Evolutionary conservation across 1,140 invertebrate genomes (phyloP).

Genomic region (Pissodes strobi): DNA sequence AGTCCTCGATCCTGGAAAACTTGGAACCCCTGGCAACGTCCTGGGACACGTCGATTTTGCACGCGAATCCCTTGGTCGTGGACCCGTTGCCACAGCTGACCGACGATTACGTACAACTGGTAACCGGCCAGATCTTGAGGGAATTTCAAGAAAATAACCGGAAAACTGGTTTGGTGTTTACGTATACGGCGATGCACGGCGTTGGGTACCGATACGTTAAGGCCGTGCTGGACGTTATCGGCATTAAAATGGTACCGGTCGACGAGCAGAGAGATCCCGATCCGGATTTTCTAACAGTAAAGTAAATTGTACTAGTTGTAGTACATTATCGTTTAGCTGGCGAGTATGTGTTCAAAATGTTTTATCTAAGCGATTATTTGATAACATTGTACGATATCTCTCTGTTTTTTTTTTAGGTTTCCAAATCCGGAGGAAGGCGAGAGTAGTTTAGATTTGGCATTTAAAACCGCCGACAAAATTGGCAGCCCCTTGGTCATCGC

Average conservation of each 20-base stretch:
- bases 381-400: constrained; percentile 2
- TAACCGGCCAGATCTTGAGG: constrained; percentile 60
- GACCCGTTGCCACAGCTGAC: constrained; percentile 68
- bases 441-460: constrained; percentile 82
- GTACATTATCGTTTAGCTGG: neutral
- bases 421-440: constrained; percentile 98
- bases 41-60: constrained; percentile 63
- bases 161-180: constrained; percentile 69
- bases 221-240: constrained; percentile 74
- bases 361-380: neutral
- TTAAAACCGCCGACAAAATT: constrained; percentile 78
- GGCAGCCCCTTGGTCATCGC: constrained; percentile 83
- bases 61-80: constrained; percentile 57
- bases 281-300: constrained; percentile 96
- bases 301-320: constrained; percentile 46
- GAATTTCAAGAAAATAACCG: constrained; percentile 64
- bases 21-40: constrained; percentile 71
- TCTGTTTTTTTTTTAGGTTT: constrained; percentile 65
- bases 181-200: constrained; percentile 98
- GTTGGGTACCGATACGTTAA: constrained; percentile 85
- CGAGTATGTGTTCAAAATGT: neutral
- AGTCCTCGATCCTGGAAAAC: constrained; percentile 77
- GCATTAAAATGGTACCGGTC: constrained; percentile 82
- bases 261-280: constrained; percentile 85
- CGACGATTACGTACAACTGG: constrained; percentile 66